These are phyloP conservation scores for Esox masquinongy DNA, from an alignment of 2,797 vertebrate genomes.

Conservation along the genomic window DNA sequence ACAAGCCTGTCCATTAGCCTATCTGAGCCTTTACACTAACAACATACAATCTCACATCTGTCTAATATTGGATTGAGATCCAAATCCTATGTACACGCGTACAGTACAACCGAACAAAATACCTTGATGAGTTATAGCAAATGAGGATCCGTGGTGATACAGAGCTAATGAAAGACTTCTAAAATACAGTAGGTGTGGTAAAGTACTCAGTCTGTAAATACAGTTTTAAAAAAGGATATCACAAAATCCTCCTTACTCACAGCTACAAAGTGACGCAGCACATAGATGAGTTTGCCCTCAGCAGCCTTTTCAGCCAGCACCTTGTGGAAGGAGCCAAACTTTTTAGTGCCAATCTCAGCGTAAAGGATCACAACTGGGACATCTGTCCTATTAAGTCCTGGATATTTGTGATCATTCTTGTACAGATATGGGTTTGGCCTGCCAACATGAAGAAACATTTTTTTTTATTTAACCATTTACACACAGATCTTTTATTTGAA, in stretches of 20 bases:
- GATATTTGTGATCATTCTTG: slow-evolving; percentile 90
- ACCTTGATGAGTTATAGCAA: neutral
- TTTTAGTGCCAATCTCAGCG: slow-evolving; percentile 93
- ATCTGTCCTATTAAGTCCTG: slow-evolving; percentile 76
- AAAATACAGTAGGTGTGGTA: neutral
- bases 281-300: slow-evolving; percentile 82
- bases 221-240: neutral
- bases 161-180: neutral
- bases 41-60: neutral
- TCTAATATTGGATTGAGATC: neutral
- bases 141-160: neutral
- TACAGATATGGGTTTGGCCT: slow-evolving; percentile 90
- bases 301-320: slow-evolving; percentile 83
- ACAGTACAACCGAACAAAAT: neutral
- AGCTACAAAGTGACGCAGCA: slow-evolving; percentile 91
- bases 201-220: neutral
- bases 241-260: slow-evolving; percentile 68
- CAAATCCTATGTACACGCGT: neutral
- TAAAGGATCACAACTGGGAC: slow-evolving; percentile 88
- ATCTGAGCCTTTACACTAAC: neutral
- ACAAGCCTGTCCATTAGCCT: neutral
- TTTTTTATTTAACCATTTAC: neutral
- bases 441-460: slow-evolving; percentile 41
- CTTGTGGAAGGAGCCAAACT: slow-evolving; percentile 88
- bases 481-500: neutral